Evolutionary conservation across 2,113 vertebrate genomes (phyloP).

Genomic region (Piaya cayana): DNA sequence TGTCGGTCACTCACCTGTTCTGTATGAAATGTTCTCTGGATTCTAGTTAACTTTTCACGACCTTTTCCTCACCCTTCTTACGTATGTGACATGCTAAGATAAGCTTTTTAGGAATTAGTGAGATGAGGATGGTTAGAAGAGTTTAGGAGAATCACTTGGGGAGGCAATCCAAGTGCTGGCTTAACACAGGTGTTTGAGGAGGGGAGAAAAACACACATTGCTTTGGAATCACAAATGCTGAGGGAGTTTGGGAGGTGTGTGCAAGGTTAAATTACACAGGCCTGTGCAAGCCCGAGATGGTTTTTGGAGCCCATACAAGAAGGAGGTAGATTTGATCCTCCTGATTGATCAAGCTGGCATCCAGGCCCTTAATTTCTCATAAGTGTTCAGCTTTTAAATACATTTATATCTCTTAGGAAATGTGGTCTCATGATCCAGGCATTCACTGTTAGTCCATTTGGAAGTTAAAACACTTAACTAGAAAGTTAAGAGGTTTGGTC

Average conservation of each 20-base stretch:
- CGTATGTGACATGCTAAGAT: background rate
- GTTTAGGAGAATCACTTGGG: background rate
- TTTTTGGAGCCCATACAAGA: background rate
- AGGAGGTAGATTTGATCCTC: background rate
- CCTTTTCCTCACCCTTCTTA: slow-evolving; percentile 17
- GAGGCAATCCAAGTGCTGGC: background rate
- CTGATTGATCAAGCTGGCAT: background rate
- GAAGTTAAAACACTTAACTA: background rate
- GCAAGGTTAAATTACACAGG: background rate
- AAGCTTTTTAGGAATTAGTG: slow-evolving; percentile 9
- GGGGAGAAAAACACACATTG: background rate
- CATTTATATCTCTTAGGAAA: background rate
- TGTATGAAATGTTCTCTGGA: background rate
- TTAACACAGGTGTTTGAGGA: background rate
- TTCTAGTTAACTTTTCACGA: background rate
- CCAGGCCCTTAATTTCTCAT: background rate
- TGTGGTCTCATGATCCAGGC: background rate
- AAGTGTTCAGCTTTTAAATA: background rate
- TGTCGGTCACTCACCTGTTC: background rate
- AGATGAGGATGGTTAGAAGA: background rate
- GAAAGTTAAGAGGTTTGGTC: background rate
- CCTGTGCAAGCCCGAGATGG: background rate
- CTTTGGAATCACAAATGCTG: background rate
- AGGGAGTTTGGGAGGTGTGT: background rate
- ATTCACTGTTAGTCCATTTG: background rate